Percentiles rank a stretch among this genome's conserved stretches.
Conservation (phyloP, 1,140 invertebrate species). For the Globodera ellingtonae region DNA sequence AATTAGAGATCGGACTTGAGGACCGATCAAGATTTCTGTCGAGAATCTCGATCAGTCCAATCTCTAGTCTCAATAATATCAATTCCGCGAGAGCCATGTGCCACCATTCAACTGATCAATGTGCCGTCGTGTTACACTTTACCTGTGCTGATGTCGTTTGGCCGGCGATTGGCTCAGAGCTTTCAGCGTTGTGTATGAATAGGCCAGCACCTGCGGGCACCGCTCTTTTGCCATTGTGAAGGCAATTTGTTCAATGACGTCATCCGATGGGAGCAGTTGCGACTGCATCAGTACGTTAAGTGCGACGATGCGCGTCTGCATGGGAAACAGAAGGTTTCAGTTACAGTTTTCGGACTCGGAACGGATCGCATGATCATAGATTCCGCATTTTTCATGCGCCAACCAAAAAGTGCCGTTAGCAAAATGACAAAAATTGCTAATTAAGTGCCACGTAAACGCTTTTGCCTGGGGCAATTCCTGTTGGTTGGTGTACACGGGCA, state of each 20-base stretch:
- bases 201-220: constrained; percentile 52
- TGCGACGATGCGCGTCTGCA: constrained; percentile 48
- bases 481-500: constrained; percentile 56
- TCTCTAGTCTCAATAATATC: neutral
- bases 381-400: no score
- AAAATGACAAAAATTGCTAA: neutral
- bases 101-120: no score
- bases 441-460: constrained; percentile 31
- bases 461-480: constrained; percentile 39
- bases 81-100: no score
- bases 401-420: no score
- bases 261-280: constrained; percentile 30
- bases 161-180: constrained; percentile 52
- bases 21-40: no score
- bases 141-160: constrained; percentile 30
- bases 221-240: constrained; percentile 46
- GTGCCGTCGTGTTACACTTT: neutral
- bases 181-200: constrained; percentile 48
- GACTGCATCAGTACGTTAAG: constrained; percentile 54
- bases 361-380: neutral
- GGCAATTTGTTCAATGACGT: constrained; percentile 56
- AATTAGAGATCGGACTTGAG: no score
- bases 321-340: no score
- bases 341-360: no score
- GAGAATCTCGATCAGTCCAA: no score